Base-by-base conservation (phyloP, 2,113 vertebrate genomes). In the Bufo bufo region DNA sequence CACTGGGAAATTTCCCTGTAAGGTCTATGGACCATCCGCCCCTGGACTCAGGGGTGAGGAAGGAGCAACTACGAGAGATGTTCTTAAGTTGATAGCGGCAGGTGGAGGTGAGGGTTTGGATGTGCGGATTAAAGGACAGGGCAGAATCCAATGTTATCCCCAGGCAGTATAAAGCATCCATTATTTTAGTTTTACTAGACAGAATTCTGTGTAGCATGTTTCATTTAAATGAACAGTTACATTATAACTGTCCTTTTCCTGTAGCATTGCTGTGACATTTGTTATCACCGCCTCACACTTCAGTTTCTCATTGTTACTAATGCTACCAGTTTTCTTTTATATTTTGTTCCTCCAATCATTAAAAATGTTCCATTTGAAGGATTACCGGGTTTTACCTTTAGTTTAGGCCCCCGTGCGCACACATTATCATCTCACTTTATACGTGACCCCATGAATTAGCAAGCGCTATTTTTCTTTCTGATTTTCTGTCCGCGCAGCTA, bases 111-210 rank as follows among this genome's bases (percentile, higher is more conserved):
- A 33, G 1, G 33, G 33, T 33, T 33, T 33, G 33, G 33, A 33
- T 33, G 33, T 33, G 33, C 1, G 33, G 33, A 33, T 33, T 1
- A 33, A 33, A 33, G 33, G 33, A 33, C 33, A 33, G 33, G 33
- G 33, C 33, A 33, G 33, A 33, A 33, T 33, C n/a, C n/a, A n/a
- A n/a, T n/a, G n/a, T n/a, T n/a, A n/a, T n/a, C 33, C 33, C 33
- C 33, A 7, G 52, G 52, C 6, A 11, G 6, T 54, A 71, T 75
- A 11, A 7, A 43, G 43, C 23, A 50, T 66, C 56, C 45, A 78
- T 84, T 78, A 83, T 84, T 77, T 83, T 78, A 23, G 61, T 23
- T 84, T 88, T 84, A 88, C 81, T 77, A 83, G 72, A 65, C n/a
- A 58, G 66, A 49, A 12, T 77, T 75, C 23, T 77, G 10, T 58